Conservation (phyloP, 64 coral and sea anemone species). For the Stylophora pistillata region DNA sequence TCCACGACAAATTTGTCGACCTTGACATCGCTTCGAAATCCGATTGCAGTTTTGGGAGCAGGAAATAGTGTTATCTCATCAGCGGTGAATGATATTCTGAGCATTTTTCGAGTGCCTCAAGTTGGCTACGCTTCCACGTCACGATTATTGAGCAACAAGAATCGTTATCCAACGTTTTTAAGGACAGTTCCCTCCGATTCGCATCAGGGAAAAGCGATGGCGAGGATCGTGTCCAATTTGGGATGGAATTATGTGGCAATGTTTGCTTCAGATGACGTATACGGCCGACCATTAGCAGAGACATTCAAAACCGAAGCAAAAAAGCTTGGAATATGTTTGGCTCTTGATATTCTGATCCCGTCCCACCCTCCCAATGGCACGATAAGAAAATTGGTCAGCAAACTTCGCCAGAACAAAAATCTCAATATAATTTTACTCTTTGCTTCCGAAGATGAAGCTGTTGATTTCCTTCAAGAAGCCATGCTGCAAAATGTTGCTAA, state of each 20-base stretch:
- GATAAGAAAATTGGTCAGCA: background rate
- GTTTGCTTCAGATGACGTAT: slow-evolving; percentile 33
- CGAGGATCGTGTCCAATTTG: slow-evolving; percentile 39
- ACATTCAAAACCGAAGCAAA: slow-evolving; percentile 59
- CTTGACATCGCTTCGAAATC: background rate
- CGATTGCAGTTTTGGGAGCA: slow-evolving; percentile 64
- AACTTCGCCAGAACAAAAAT: background rate
- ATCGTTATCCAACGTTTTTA: slow-evolving; percentile 58
- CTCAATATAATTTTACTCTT: slow-evolving; percentile 55
- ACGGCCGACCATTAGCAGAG: slow-evolving; percentile 56
- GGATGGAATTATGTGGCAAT: slow-evolving; percentile 65
- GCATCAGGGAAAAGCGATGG: slow-evolving; percentile 52
- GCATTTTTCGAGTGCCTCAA: slow-evolving; percentile 62
- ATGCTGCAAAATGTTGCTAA: slow-evolving; percentile 14
- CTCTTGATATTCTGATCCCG: slow-evolving; percentile 38
- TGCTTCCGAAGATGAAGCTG: slow-evolving; percentile 36
- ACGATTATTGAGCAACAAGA: slow-evolving; percentile 65
- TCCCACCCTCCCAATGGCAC: background rate
- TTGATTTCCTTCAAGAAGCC: slow-evolving; percentile 26
- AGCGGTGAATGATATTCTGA: slow-evolving; percentile 64
- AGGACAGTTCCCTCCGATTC: slow-evolving; percentile 65
- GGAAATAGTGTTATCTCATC: slow-evolving; percentile 62
- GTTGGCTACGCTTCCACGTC: slow-evolving; percentile 81
- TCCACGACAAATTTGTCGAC: background rate
- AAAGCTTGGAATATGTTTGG: slow-evolving; percentile 51